These are phyloP conservation scores for Holocentrus rufus DNA, from an alignment of 2,797 vertebrate species.

Conservation along the genomic window DNA sequence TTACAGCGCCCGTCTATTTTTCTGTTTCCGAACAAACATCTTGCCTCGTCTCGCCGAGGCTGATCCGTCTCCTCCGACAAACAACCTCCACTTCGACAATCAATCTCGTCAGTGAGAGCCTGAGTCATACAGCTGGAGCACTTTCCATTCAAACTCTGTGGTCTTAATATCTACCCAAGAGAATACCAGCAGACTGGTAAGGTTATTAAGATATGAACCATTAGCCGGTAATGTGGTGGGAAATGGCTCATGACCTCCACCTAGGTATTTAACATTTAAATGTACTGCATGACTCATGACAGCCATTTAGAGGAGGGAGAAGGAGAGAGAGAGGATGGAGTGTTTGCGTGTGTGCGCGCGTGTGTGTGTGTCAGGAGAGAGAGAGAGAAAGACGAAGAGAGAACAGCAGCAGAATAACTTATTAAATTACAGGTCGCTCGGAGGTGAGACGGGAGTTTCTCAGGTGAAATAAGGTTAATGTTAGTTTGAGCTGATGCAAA, in stretches of 20 bases:
- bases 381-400: constrained; percentile 13
- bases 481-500: constrained; percentile 46
- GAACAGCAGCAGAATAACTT: constrained; percentile 32
- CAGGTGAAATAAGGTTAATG: constrained; percentile 64
- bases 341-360: neutral
- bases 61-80: constrained; percentile 45
- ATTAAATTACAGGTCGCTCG: constrained; percentile 60
- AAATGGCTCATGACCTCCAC: constrained; percentile 80
- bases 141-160: constrained; percentile 49
- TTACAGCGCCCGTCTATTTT: constrained; percentile 33
- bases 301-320: constrained; percentile 57
- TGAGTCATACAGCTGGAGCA: constrained; percentile 28
- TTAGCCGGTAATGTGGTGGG: constrained; percentile 78
- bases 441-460: constrained; percentile 58
- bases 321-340: neutral
- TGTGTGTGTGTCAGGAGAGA: constrained; percentile 23
- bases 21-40: constrained; percentile 32
- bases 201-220: constrained; percentile 82
- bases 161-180: constrained; percentile 65
- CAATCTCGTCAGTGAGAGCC: constrained; percentile 33
- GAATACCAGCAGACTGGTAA: constrained; percentile 67
- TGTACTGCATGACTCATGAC: constrained; percentile 74
- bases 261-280: constrained; percentile 81
- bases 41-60: constrained; percentile 36
- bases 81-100: constrained; percentile 46